Evolutionary conservation across 30 jellyfish, hydroid and myxozoan species (phyloP), one percentile per base, ranked within the genome.

Genomic region (Hydractinia echinata): DNA sequence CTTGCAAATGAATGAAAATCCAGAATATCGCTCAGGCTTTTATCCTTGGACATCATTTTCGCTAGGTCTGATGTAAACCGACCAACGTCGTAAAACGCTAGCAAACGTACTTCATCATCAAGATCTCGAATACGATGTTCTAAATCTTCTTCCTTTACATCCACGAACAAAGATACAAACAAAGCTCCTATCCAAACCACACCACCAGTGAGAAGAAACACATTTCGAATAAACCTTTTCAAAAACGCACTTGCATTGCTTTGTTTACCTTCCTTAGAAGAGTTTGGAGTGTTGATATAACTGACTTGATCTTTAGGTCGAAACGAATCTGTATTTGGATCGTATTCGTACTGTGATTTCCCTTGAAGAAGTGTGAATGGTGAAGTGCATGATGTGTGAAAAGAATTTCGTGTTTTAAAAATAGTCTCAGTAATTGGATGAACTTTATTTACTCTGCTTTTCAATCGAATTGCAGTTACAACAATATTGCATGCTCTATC

Each of bases 31-130:
- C 7, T 3, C n/a, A 15, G 9, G 1, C 13, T 48, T 30, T 71
- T 71, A 10, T 77, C 80, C 52, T 20, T 54, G 7, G 61, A 54
- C 8, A 77, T 30, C 30, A 77, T 10, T 49, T 60, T 19, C 30
- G 77, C 76, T 18, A 77, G 85, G 60, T 77, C 85, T 18, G 15
- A 21, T 77, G 55, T 77, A 50, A 51, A 21, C 21, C 60, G 85
- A 51, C 66, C 85, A 53, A 77, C 56, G 53, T 77, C 79, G 53
- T 54, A 77, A 54, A 77, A 77, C n/a, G 79, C 85, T 54, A 77
- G 53, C 14, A 60, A 61, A 21, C 85, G 85, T 10, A 66, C 85
- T 19, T 71, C 81, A 77, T 77, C 85, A 30, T 77, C 58, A 30
- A 60, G 53, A 56, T 74, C 83, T 11, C 21, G 69, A 74, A 49